These are phyloP conservation scores for Myopa tessellatipennis DNA, from an alignment of 2,888 invertebrate species.

Conservation along the genomic window DNA sequence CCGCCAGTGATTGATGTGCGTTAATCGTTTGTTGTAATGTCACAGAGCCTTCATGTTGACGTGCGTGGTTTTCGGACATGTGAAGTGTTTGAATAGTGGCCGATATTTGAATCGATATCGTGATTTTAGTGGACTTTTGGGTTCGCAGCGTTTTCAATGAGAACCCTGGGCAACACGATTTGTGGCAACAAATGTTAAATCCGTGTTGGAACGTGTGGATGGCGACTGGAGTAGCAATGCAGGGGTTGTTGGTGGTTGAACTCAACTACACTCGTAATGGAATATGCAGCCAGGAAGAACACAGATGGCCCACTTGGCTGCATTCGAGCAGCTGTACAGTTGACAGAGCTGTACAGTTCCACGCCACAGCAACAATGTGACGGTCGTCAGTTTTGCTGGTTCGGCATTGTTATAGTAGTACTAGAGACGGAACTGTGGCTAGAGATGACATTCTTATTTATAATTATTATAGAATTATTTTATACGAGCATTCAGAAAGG, in stretches of 20 bases:
- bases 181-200: slow-evolving; percentile 33
- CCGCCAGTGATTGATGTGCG: not conserved
- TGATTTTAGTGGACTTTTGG: not conserved
- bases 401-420: too few species aligned
- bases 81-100: not conserved
- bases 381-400: too few species aligned
- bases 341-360: not conserved
- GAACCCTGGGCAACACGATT: slow-evolving; percentile 27
- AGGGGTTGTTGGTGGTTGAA: not conserved
- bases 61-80: not conserved
- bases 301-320: too few species aligned
- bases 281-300: too few species aligned
- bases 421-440: too few species aligned
- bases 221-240: not conserved
- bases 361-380: too few species aligned
- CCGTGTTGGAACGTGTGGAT: slow-evolving; percentile 12
- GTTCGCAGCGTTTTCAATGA: slow-evolving; percentile 11
- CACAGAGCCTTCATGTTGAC: not conserved
- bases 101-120: slow-evolving; percentile 1
- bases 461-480: too few species aligned
- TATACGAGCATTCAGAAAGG: too few species aligned
- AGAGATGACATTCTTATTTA: too few species aligned
- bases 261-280: too few species aligned
- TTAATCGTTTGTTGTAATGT: slow-evolving; percentile 22
- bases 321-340: not conserved